Percentiles rank a stretch among this genome's conserved stretches.
phyloP scores from a whole-genome alignment of 2,888 invertebrate species.

The Cosmorhoe ocellata region DNA sequence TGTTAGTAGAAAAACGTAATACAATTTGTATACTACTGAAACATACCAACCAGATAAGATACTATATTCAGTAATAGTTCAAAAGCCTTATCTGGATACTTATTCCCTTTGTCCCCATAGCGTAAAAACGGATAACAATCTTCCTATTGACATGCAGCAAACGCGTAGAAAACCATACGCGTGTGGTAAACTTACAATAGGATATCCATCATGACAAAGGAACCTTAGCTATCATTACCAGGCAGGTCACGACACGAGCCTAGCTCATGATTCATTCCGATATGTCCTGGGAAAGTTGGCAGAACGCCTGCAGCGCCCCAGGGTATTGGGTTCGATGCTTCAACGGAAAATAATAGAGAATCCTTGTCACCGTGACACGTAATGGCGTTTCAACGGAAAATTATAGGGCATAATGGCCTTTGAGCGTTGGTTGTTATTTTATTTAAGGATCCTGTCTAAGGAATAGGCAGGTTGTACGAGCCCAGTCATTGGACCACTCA shows the following conservation, averaged over 20 bases:
- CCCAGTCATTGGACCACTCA: too few relatives aligned
- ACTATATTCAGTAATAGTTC: not conserved
- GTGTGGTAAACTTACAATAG: too few relatives aligned
- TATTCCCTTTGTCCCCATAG: slow-evolving; percentile 1
- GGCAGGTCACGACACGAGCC: slow-evolving; percentile 19
- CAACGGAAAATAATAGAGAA: slow-evolving; percentile 31
- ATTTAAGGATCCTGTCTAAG: not conserved
- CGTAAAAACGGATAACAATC: slow-evolving; percentile 9
- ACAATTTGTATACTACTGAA: too few relatives aligned
- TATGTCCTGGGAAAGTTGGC: slow-evolving; percentile 25
- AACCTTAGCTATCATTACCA: slow-evolving; percentile 24
- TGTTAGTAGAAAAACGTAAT: too few relatives aligned
- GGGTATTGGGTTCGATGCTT: slow-evolving; percentile 26
- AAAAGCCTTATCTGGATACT: not conserved
- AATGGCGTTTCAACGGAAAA: slow-evolving; percentile 25
- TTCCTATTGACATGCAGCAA: slow-evolving; percentile 5
- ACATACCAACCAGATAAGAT: too few relatives aligned
- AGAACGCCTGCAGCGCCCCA: slow-evolving; percentile 14
- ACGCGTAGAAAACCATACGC: slow-evolving; percentile 14
- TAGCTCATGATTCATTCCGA: slow-evolving; percentile 19
- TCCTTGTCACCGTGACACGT: slow-evolving; percentile 28
- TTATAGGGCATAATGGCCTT: slow-evolving; percentile 21
- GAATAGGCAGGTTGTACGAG: too few relatives aligned
- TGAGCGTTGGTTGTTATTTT: not conserved
- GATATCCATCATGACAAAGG: slow-evolving; percentile 17